Conservation (phyloP, 1,140 invertebrate species). For the Chymomyza costata region DNA sequence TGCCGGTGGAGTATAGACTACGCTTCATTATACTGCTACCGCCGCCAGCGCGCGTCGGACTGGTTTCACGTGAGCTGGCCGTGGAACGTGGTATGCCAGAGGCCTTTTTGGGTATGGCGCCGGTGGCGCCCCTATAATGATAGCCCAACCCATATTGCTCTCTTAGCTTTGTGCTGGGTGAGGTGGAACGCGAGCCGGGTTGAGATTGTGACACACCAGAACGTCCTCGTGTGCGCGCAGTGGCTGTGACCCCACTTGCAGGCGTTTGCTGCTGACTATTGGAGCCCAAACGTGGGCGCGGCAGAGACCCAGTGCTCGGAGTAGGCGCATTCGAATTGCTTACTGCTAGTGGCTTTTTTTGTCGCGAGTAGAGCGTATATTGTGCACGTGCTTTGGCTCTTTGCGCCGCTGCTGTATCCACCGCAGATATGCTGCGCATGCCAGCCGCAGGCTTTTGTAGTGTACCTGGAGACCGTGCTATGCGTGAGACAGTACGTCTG, state of each 20-base stretch:
- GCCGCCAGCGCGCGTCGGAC: conserved; percentile 76
- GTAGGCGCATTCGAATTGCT: conserved; percentile 40
- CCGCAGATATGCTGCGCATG: conserved; percentile 91
- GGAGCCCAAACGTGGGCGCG: conserved; percentile 77
- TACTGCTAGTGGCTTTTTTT: conserved; percentile 77
- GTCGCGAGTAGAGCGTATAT: conserved; percentile 85
- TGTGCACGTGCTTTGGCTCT: conserved; percentile 87
- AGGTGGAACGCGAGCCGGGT: conserved; percentile 87
- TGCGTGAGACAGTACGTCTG: conserved; percentile 46
- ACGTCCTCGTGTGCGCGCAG: conserved; percentile 77
- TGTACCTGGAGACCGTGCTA: conserved; percentile 49
- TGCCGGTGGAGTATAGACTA: conserved; percentile 61
- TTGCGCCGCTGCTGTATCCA: conserved; percentile 92
- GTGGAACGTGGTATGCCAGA: conserved; percentile 85
- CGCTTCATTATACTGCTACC: conserved; percentile 54
- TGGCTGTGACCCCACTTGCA: conserved; percentile 75
- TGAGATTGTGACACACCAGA: conserved; percentile 91
- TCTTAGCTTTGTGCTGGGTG: conserved; percentile 87
- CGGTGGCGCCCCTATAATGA: conserved; percentile 52
- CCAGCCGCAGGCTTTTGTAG: conserved; percentile 73
- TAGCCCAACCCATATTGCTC: conserved; percentile 77
- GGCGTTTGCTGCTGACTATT: conserved; percentile 74
- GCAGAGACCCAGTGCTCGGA: conserved; percentile 81
- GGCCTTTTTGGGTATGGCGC: conserved; percentile 76
- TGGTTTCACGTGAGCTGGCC: conserved; percentile 82